Percentiles rank a stretch among this genome's conserved stretches.
Conservation (phyloP, 2,888 invertebrate species). For the Drosophila barbarae region DNA sequence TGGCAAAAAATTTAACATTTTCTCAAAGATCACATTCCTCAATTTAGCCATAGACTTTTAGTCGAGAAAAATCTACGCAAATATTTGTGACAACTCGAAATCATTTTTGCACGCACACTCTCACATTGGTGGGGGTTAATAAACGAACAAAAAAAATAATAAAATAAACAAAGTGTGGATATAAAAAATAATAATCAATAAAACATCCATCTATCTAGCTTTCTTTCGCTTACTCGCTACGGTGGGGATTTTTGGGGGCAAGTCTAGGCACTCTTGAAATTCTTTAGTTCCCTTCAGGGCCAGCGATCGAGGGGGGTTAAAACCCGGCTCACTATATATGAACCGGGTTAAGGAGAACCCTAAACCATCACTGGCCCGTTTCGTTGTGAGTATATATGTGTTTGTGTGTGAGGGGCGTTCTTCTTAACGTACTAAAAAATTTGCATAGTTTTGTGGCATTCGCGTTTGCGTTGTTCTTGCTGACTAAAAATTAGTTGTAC, state of each 20-base stretch:
- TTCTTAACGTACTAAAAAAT: conserved; percentile 56
- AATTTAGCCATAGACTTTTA: conserved; percentile 78
- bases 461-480: conserved; percentile 42
- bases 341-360: neutral
- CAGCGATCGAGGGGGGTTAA: conserved; percentile 6
- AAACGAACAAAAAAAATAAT: conserved; percentile 35
- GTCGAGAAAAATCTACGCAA: conserved; percentile 77
- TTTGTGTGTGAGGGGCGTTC: conserved; percentile 24
- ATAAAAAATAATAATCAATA: conserved; percentile 24
- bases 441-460: conserved; percentile 67
- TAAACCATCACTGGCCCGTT: conserved; percentile 21
- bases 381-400: conserved; percentile 43
- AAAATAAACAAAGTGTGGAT: conserved; percentile 38
- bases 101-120: conserved; percentile 47
- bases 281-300: conserved; percentile 25
- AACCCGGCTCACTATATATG: neutral
- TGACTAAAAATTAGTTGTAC: conserved; percentile 60
- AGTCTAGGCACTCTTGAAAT: conserved; percentile 68
- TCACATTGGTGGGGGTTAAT: conserved; percentile 38
- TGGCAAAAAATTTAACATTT: conserved; percentile 56
- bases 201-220: conserved; percentile 13
- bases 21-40: conserved; percentile 58
- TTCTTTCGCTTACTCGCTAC: conserved; percentile 43
- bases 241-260: conserved; percentile 75
- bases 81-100: conserved; percentile 62